A percentile compares a stretch with the other conserved stretches of the same genome.
Evolutionary conservation across 2,113 vertebrate genomes (phyloP).

Genomic region (Platichthys stellatus): DNA sequence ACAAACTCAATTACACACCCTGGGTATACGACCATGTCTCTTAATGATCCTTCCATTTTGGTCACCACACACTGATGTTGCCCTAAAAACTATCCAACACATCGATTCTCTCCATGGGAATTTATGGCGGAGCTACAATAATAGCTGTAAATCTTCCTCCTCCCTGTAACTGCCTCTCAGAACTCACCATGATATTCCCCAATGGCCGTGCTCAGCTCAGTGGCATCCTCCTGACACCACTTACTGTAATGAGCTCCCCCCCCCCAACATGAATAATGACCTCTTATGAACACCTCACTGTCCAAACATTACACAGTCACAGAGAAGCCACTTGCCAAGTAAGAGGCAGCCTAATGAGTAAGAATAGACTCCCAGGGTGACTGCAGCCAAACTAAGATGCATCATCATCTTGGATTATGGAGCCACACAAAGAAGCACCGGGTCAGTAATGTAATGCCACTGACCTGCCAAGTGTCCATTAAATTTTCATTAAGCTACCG

Average conservation of each 20-base stretch:
- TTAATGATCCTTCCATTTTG: constrained; percentile 10
- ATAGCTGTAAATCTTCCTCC: constrained; percentile 11
- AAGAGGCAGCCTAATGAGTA: constrained; percentile 52
- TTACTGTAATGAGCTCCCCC: constrained; percentile 62
- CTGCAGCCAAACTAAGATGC: constrained; percentile 26
- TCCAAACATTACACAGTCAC: constrained; percentile 53
- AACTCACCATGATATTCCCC: constrained; percentile 7
- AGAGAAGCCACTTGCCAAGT: constrained; percentile 30
- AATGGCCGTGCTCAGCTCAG: constrained; percentile 12
- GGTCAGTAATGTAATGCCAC: constrained; percentile 41
- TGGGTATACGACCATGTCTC: not conserved
- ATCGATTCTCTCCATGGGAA: not conserved
- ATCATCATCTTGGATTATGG: constrained; percentile 24
- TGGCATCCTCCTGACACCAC: constrained; percentile 42
- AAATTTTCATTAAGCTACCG: constrained; percentile 63
- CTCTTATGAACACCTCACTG: constrained; percentile 39
- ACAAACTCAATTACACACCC: not conserved
- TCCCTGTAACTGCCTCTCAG: constrained; percentile 24
- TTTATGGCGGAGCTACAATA: constrained; percentile 12
- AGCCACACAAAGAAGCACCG: constrained; percentile 19
- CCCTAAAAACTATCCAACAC: not conserved
- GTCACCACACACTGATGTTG: not conserved
- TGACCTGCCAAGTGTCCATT: constrained; percentile 51
- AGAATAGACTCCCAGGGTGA: constrained; percentile 37
- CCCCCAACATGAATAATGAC: constrained; percentile 59